Evolutionary conservation across 2,888 invertebrate species (phyloP).

Genomic region (Nemurella pictetii): DNA sequence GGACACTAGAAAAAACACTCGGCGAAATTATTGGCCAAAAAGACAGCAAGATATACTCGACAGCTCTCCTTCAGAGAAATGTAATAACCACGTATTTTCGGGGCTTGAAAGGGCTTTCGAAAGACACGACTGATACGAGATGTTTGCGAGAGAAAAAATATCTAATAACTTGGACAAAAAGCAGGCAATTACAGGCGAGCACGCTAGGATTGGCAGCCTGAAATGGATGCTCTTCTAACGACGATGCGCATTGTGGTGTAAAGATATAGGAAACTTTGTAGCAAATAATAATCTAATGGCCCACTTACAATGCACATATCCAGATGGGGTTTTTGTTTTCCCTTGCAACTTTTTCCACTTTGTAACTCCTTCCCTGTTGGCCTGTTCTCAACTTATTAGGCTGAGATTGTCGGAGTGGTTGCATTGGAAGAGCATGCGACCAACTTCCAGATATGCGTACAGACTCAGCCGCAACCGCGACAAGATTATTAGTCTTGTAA

Average conservation of each 20-base stretch:
- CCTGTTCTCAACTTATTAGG: background rate
- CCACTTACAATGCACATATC: background rate
- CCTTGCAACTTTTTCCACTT: background rate
- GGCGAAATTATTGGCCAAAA: background rate
- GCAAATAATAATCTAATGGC: background rate
- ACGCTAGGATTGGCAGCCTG: background rate
- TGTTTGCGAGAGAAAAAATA: background rate
- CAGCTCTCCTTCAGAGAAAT: background rate
- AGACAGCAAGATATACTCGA: background rate
- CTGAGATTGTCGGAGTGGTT: background rate
- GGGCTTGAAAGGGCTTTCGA: background rate
- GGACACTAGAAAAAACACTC: background rate
- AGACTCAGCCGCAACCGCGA: background rate
- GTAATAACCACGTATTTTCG: background rate
- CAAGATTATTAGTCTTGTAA: background rate
- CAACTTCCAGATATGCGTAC: background rate
- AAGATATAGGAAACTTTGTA: too few relatives aligned
- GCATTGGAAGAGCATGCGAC: background rate
- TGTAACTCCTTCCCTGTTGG: background rate
- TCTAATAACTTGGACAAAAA: background rate
- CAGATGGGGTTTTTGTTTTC: background rate
- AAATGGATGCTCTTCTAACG: background rate
- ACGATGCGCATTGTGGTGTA: background rate
- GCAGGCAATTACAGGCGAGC: background rate
- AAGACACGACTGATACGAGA: background rate